Base-by-base conservation (phyloP, 2,888 invertebrate species). In the Branchellion lobata region DNA sequence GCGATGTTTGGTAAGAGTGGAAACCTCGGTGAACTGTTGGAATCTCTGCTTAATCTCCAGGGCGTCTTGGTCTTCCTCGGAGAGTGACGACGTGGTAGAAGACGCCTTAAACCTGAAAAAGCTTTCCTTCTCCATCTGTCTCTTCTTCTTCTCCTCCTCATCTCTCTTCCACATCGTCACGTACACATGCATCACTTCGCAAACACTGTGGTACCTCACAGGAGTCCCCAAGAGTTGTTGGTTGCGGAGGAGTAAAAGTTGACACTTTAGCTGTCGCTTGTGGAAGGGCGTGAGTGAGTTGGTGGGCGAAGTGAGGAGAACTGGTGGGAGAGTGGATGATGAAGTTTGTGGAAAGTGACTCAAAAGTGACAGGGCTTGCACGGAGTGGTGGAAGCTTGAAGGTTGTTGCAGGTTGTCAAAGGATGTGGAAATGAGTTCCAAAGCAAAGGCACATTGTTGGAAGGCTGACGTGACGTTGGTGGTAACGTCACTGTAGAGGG, bases 401-500 rank as follows among this genome's bases (percentile, higher is more conserved):
- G 61, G 61, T n/a, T 18, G 61, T 24, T 24, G 61, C 3, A 57
- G 61, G 24, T 57, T 57, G 61, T n/a, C 3, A n/a, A 57, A n/a
- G 61, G 14, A 57, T 3, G 61, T 57, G 24, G 21, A 24, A n/a
- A 57, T 8, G 61, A 57, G 21, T 3, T 57, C 61, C 14, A 57
- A n/a, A 5, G 61, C 5, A n/a, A 57, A 68, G 31, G 57, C 24
- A 81, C 93, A 90, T 88, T 92, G 92, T 0, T 91, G 89, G 8
- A 93, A 86, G 0, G 92, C 92, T 79, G 90, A 89, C 74, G 92
- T 89, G 27, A 94, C 87, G 0, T 94, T 93, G 81, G 91, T 90
- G 0, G 92, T 90, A 77, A 95, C 89, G 86, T 95, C 95, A 0
- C 92, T 92, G 85, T 93, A 94, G n/a, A 91, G 91, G 1, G 90